Conservation (phyloP, 2,888 invertebrate species). For the Selenia dentaria region DNA sequence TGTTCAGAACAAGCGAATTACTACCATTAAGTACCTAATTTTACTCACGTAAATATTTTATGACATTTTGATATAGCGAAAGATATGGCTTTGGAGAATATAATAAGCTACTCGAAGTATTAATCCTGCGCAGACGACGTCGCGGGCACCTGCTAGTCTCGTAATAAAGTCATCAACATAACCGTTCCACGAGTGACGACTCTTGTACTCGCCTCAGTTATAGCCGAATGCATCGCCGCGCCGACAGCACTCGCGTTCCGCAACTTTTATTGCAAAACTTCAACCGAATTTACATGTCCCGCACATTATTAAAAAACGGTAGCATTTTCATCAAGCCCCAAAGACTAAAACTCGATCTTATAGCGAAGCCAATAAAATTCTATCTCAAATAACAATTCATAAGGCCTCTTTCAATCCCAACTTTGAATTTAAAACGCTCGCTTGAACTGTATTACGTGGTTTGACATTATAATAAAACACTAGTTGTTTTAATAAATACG, state of each 20-base stretch:
- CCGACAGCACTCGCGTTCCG: slow-evolving; percentile 50
- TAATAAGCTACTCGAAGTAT: too few relatives aligned
- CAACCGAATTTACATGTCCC: slow-evolving; percentile 74
- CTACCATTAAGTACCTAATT: too few relatives aligned
- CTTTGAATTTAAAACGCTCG: slow-evolving; percentile 52
- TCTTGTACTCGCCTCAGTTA: slow-evolving; percentile 13
- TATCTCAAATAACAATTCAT: slow-evolving; percentile 29
- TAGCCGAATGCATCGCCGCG: slow-evolving; percentile 42
- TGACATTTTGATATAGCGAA: too few relatives aligned
- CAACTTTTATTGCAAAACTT: slow-evolving; percentile 82
- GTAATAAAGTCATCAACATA: neutral
- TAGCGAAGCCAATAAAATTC: slow-evolving; percentile 26
- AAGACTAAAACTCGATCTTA: slow-evolving; percentile 35
- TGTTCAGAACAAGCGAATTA: too few relatives aligned
- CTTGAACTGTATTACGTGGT: slow-evolving; percentile 30
- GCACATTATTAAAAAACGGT: slow-evolving; percentile 75
- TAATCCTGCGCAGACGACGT: too few relatives aligned
- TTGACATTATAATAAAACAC: slow-evolving; percentile 29
- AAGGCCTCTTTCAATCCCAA: slow-evolving; percentile 39
- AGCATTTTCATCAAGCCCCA: slow-evolving; percentile 42
- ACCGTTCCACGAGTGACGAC: slow-evolving; percentile 4
- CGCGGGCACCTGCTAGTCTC: too few relatives aligned
- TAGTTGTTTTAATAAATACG: slow-evolving; percentile 45
- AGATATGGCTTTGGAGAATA: too few relatives aligned
- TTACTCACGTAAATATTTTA: too few relatives aligned